Evolutionary conservation across 2,797 vertebrate species (phyloP), one percentile per base, ranked within the genome.

Genomic region (Champsocephalus gunnari): DNA sequence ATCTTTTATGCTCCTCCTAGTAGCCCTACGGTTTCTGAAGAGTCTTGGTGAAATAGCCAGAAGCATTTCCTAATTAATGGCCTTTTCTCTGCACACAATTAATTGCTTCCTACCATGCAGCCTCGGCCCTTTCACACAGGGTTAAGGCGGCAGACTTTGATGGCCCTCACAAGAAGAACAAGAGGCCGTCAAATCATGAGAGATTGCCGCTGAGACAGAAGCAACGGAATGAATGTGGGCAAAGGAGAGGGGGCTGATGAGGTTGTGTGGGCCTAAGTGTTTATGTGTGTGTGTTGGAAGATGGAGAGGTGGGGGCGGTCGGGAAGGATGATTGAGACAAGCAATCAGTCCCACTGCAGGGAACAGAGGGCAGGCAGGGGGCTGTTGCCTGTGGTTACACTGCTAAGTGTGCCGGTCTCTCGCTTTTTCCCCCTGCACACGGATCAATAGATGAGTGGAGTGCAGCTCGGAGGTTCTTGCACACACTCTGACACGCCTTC

Each of bases 1-100:
- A 92, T 92, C 76, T 87, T 90, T 87, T 73, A 82, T 91, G 84
- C 77, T 80, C 82, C 85, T 87, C 77, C 1, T 53, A 90, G 87
- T 83, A 79, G 81, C 70, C 88, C 81, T 56, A 84, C 75, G 72
- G 78, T 88, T 92, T 79, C 70, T 85, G 77, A 91, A 86, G 88
- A 82, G 80, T 89, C 84, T 88, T 84, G 21, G 61, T 64, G 80
- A 90, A 91, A 87, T 88, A 88, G 89, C 91, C 85, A 81, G 81
- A 87, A 90, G 91, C 87, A 28, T 71, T 82, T 73, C 87, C 88
- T 94, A 94, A 94, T 94, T 92, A 93, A 93, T 89, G 85, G 88
- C 77, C 86, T 92, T 88, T 38, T 84, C 78, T 91, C 66, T 13
- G 72, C 71, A 75, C 75, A 83, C 80, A 89, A 90, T 92, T 88